Base-by-base conservation (phyloP, 2,888 invertebrate species). In the Metopia argyrocephala region DNA sequence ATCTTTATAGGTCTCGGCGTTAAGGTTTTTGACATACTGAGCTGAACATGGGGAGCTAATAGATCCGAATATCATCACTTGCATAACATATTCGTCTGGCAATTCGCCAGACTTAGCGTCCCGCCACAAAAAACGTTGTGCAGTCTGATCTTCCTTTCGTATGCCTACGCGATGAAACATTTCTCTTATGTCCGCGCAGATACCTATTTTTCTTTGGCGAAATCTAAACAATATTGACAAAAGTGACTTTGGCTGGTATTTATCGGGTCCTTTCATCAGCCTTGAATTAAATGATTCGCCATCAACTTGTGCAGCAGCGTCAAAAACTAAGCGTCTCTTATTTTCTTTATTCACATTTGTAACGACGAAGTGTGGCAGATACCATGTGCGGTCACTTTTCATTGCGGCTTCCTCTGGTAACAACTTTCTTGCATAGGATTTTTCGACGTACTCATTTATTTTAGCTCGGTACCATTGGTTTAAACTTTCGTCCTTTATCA, bases 111-210 rank as follows among this genome's bases (percentile, higher is more conserved):
- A 31, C 46, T 82, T 27, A 18, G 64, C 79, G 18, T 73, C 45
- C 66, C 76, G 75, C 78, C 82, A 83, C 5, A 82, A 46, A 25
- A 83, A 65, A 61, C 80, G 56, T 65, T 76, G 73, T 28, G 76
- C 62, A 9, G 75, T 61, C 45, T 76, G 71, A 38, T 71, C 78
- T 21, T 70, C 23, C 45, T 76, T 28, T 5, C 75, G 74, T 9
- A 79, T 64, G 15, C 31, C 27, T 9, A 76, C 50, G n/a, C 20
- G 64, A 27, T 65, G 28, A 27, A 64, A 64, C 46, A 81, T 81
- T 50, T 81, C 69, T 21, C 64, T 61, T 9, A 69, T 74, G 23
- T 76, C 73, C 7, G 48, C 73, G 27, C 56, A 76, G 18, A 81
- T 75, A 1, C 76, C 78, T 48, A 80, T 74, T 61, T 76, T 50